A percentile compares a stretch with the other conserved stretches of the same genome.
Conservation (phyloP, 2,797 vertebrate genomes). For the Mycteria americana region DNA sequence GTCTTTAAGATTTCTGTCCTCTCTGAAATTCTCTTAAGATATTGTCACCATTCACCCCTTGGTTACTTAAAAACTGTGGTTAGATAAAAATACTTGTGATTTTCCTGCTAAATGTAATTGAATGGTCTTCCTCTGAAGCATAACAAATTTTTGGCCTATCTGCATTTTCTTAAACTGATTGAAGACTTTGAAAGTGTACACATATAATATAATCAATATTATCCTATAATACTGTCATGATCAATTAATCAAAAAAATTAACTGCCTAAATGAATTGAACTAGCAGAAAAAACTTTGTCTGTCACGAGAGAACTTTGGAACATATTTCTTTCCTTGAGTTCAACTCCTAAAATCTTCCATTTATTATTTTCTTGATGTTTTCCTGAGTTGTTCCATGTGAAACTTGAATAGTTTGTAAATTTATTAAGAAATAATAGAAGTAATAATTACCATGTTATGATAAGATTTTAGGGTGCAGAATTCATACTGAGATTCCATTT, state of each 20-base stretch:
- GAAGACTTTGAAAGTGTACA: not conserved
- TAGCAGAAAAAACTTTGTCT: not conserved
- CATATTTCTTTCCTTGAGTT: not conserved
- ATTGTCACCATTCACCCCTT: not conserved
- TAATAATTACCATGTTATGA: not conserved
- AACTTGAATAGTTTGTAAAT: not conserved
- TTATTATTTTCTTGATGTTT: not conserved
- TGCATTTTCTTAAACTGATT: not conserved
- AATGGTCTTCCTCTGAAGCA: not conserved
- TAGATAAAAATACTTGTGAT: not conserved
- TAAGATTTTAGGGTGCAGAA: constrained; percentile 28
- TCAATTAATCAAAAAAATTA: not conserved
- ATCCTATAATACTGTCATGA: not conserved
- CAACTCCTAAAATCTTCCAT: not conserved
- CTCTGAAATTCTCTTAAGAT: not conserved
- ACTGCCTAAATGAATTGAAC: not conserved
- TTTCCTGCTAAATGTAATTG: not conserved
- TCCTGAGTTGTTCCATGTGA: not conserved
- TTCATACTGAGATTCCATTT: constrained; percentile 23
- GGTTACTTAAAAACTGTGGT: not conserved
- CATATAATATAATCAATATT: not conserved
- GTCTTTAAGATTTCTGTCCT: not conserved
- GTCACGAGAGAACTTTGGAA: not conserved
- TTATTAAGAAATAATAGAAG: not conserved
- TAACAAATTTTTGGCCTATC: not conserved